These are phyloP conservation scores for Sebastes steindachneri DNA, from an alignment of 2,797 vertebrate species.

Conservation along the genomic window DNA sequence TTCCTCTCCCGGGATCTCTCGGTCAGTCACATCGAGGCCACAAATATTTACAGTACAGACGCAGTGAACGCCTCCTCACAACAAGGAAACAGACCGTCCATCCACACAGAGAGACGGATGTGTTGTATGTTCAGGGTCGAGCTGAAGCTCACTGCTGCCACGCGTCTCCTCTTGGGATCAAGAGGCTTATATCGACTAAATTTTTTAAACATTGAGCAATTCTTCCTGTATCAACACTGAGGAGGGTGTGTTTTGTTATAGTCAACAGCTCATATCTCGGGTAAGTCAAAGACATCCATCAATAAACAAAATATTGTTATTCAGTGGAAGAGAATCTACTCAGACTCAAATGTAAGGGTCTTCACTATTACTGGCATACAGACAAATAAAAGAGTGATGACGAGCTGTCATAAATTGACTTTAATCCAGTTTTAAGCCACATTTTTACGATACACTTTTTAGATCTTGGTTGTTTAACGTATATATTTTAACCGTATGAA, in stretches of 20 bases:
- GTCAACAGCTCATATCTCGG: neutral
- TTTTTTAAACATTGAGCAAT: conserved; percentile 48
- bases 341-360: neutral
- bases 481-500: too few species aligned
- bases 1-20: conserved; percentile 39
- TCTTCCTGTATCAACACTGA: neutral
- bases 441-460: too few species aligned
- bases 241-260: conserved; percentile 5
- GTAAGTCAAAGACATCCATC: neutral
- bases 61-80: conserved; percentile 12
- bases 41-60: conserved; percentile 69
- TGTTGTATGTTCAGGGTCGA: neutral
- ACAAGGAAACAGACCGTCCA: neutral
- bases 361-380: neutral
- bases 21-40: conserved; percentile 42
- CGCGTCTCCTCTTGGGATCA: conserved; percentile 33
- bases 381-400: neutral
- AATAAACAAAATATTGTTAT: neutral
- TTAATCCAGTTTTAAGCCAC: too few species aligned
- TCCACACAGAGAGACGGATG: conserved; percentile 5
- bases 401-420: too few species aligned
- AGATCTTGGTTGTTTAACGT: too few species aligned
- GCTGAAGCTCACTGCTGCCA: conserved; percentile 36
- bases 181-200: conserved; percentile 15
- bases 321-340: neutral